Evolutionary conservation across 2,888 invertebrate genomes (phyloP), one percentile per base, ranked within the genome.

Genomic region (Bellardia pandia): DNA sequence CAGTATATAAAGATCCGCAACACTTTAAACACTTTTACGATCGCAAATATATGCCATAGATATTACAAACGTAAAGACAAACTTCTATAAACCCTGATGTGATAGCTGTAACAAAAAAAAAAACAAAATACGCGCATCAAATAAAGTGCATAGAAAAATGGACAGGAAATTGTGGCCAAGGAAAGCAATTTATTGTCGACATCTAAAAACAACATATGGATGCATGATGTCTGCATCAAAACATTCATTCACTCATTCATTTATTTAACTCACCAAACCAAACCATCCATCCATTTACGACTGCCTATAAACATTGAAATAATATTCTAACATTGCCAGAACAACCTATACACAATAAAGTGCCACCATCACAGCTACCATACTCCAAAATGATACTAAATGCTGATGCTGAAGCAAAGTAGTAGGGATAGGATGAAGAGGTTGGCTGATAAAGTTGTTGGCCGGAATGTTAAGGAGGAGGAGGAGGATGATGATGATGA

Each of bases 171-270:
- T 82, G 86, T 71, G 82, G 82, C 78, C 78, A 79, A 86, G 82
- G 78, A 86, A 86, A 86, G 76, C 86, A 86, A 86, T 83, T 86
- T 79, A 76, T 83, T 79, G 79, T 79, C 74, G 85, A 79, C 74
- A 79, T 79, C 74, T 79, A 79, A 85, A 85, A 85, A 85, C 68
- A 83, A 78, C 83, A 78, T 78, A 68, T 77, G 77, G 74, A 72
- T 71, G 51, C 68, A 72, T 86, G 60, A 72, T 71, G 51, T 60
- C 68, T 86, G 53, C 71, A 71, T 56, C 45, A 72, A 72, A 81
- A 80, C 74, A 78, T 62, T 75, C 80, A 76, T 66, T 40, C 76
- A 37, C 37, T 37, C 37, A 37, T 37, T 37, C 37, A 37, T 37
- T 37, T 6, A 74, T 78, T 78, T 62, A 81, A 66, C 51, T 75